Evolutionary conservation across 2,888 invertebrate genomes (phyloP), one percentile per base, ranked within the genome.

Genomic region (Idaea straminata): DNA sequence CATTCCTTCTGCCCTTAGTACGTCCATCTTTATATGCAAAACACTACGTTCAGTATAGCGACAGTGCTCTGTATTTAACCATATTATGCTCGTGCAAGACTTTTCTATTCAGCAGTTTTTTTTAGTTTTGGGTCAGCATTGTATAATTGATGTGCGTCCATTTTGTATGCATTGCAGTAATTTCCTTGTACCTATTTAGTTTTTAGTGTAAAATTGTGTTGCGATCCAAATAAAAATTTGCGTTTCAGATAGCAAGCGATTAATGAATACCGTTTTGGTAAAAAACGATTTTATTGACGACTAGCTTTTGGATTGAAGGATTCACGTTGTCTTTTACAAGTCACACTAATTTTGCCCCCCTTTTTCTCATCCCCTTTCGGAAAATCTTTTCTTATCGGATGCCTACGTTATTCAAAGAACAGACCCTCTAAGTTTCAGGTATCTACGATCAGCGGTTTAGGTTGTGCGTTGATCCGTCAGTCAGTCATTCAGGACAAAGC

Each of bases 41-140:
- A 15, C 60, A 66, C 61, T 34, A 62, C 15, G 36, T 59, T 59
- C 38, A 59, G 38, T 38, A 63, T n/a, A 35, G 34, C 10, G 34
- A 63, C 35, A 59, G 15, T 59, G 13, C 59, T 38, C 16, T 59
- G 60, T 60, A 38, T 63, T 47, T 47, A 47, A 47, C 47, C 47
- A 47, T 47, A 47, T 47, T 47, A 47, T 47, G 47, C 10, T 47
- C 47, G 47, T 61, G 35, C 59, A 64, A 57, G 36, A 66, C 61
- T 59, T 57, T 34, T 25, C 57, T 13, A 60, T 62, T 62, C 62
- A 62, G 64, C 35, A 16, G 57, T 66, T 66, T 62, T 62, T n/a
- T 25, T 25, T 59, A 62, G 2, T 59, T 47, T 60, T 65, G 62
- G 15, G 5, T 62, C 34, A 10, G 35, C 35, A 15, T 25, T 16